These are phyloP conservation scores for Prunella fulvescens DNA, from an alignment of 2,113 vertebrate species.

Conservation along the genomic window DNA sequence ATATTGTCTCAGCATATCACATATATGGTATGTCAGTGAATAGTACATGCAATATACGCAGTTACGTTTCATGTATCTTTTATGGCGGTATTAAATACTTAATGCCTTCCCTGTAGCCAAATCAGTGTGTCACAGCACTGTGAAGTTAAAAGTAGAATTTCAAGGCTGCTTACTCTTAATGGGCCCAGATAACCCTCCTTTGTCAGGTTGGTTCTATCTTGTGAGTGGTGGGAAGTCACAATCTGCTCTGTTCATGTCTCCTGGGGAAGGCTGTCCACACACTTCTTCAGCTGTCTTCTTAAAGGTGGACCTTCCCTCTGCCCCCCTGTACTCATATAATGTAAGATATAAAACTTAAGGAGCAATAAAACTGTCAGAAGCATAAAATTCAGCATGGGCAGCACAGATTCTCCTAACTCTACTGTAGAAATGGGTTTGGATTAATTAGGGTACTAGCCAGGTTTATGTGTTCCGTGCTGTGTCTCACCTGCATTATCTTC, in stretches of 20 bases:
- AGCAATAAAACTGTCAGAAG: neutral
- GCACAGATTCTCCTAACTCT: neutral
- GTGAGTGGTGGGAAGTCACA: neutral
- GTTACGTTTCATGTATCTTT: neutral
- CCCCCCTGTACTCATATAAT: accelerated
- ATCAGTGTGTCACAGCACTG: neutral
- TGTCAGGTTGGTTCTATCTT: neutral
- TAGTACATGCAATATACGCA: neutral
- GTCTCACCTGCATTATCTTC: neutral
- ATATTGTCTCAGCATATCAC: neutral
- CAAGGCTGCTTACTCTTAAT: neutral
- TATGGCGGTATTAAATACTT: neutral
- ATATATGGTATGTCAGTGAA: neutral
- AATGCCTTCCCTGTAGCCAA: neutral
- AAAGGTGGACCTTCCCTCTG: neutral
- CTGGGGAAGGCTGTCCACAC: neutral
- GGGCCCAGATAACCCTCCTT: neutral
- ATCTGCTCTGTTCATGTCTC: neutral
- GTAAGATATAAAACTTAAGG: neutral
- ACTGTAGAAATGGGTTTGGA: neutral
- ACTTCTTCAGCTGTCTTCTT: neutral
- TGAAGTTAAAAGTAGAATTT: neutral
- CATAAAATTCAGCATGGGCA: neutral
- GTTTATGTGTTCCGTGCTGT: accelerated
- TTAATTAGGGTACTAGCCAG: neutral